A percentile compares a stretch with the other conserved stretches of the same genome.
Conservation (phyloP, 2,888 invertebrate species). For the Xestia xanthographa region DNA sequence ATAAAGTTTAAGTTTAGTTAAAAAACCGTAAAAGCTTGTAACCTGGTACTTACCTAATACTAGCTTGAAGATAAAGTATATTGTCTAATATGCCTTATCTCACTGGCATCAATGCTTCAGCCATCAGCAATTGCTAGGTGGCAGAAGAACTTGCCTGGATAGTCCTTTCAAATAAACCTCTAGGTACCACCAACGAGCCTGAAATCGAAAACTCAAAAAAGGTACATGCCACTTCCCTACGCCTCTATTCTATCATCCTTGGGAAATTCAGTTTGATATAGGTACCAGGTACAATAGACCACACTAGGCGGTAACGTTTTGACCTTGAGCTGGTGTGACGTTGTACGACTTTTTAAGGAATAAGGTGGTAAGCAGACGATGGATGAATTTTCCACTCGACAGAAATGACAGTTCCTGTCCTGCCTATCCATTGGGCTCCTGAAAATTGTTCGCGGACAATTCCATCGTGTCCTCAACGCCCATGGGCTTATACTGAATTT, state of each 20-base stretch:
- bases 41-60: too few species aligned
- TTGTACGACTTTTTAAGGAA: neutral
- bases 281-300: constrained; percentile 6
- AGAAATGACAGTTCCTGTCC: neutral
- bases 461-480: neutral
- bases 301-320: neutral
- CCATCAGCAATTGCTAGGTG: too few species aligned
- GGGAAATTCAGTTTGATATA: constrained; percentile 38
- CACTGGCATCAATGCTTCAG: too few species aligned
- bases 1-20: too few species aligned
- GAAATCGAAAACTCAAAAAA: neutral
- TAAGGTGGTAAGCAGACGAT: neutral
- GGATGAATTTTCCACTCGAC: neutral
- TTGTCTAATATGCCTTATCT: too few species aligned
- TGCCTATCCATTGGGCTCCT: neutral
- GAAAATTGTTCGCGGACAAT: neutral
- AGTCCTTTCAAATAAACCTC: neutral
- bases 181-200: neutral
- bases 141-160: neutral
- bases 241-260: neutral
- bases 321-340: neutral
- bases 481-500: neutral
- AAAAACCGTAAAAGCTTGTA: too few species aligned
- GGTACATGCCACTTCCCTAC: neutral
- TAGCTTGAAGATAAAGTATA: too few species aligned